Evolutionary conservation across 2,797 vertebrate species (phyloP).

Genomic region (Cygnus olor): DNA sequence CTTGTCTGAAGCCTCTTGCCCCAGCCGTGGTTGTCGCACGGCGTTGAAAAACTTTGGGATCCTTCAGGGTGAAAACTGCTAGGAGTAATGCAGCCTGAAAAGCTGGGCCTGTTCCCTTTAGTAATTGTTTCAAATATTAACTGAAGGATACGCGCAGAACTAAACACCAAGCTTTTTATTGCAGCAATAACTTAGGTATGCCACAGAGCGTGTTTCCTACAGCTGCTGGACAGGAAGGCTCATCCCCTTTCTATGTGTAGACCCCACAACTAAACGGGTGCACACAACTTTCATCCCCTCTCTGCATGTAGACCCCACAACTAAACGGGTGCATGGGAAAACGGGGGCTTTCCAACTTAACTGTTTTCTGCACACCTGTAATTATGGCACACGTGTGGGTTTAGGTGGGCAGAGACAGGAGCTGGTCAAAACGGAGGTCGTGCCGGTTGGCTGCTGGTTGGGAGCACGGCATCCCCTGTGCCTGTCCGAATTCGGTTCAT

Average conservation of each 20-base stretch:
- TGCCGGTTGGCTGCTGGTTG: background rate
- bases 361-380: rapidly evolving
- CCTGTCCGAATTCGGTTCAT: background rate
- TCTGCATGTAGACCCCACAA: background rate
- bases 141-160: background rate
- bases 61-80: background rate
- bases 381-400: background rate
- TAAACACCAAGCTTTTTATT: background rate
- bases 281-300: rapidly evolving
- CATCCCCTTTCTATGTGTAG: rapidly evolving
- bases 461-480: background rate
- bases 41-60: background rate
- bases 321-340: too few species aligned
- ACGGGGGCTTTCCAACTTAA: background rate
- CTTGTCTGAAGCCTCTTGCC: background rate
- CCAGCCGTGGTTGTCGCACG: rapidly evolving
- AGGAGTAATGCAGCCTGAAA: background rate
- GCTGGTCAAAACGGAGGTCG: background rate
- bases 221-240: background rate
- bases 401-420: background rate
- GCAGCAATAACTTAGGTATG: background rate
- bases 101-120: background rate
- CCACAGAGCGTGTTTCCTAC: background rate
- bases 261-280: rapidly evolving
- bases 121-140: background rate